Conservation (phyloP, 2,113 vertebrate genomes). For the Gorsachius goisagi region DNA sequence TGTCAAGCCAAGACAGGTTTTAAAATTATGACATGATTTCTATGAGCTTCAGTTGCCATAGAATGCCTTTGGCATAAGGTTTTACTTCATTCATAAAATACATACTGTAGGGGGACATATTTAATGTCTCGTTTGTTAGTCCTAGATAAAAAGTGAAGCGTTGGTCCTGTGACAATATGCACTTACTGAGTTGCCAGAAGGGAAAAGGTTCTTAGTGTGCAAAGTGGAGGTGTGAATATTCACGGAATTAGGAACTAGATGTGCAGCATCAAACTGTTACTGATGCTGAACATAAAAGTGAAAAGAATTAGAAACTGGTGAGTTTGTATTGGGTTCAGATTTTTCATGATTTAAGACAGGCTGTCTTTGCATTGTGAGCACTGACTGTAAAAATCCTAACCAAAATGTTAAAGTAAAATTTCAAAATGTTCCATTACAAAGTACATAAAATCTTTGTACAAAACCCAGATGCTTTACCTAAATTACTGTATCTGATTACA, state of each 20-base stretch:
- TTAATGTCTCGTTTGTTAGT: background rate
- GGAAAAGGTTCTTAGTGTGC: background rate
- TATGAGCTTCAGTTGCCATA: background rate
- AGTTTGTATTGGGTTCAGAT: background rate
- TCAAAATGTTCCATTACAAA: background rate
- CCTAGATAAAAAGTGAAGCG: background rate
- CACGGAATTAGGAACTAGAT: background rate
- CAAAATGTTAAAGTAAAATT: background rate
- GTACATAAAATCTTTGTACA: background rate
- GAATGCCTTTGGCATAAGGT: background rate
- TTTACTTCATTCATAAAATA: background rate
- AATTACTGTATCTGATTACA: background rate
- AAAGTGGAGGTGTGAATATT: background rate
- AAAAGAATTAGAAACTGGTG: background rate
- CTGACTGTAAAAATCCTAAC: background rate
- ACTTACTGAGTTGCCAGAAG: background rate
- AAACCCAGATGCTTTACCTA: background rate
- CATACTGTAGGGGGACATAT: background rate
- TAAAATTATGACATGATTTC: background rate
- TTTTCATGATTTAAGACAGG: background rate
- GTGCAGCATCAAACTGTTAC: background rate
- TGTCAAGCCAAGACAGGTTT: constrained; percentile 66
- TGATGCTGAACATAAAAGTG: background rate
- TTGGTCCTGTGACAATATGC: background rate
- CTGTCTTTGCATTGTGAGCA: background rate